Evolutionary conservation across 2,797 vertebrate species (phyloP), one percentile per base, ranked within the genome.

Genomic region (Rhodeus uyekii): DNA sequence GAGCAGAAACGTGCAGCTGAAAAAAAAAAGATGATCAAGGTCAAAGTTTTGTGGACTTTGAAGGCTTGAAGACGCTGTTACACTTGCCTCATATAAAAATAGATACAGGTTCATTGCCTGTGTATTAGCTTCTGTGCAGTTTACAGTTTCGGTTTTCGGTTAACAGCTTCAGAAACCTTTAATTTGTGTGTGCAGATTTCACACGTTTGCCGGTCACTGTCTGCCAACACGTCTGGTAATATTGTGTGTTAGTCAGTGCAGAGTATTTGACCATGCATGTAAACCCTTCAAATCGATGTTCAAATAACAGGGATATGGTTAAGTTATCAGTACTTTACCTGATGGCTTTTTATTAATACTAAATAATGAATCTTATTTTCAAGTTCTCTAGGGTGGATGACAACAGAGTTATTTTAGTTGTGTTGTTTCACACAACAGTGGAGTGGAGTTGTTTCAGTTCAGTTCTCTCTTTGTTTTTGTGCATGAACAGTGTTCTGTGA

Each of bases 31-130:
- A 42, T 50, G 32, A 27, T 72, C 53, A 72, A 72, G 78, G 58
- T 74, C 58, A 50, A 74, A 53, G 44, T 36, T 48, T 61, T 73
- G 39, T 72, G 68, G 27, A 63, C 68, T 63, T 73, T 80, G 77
- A 79, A n/a, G 53, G 77, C 64, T 55, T 69, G 53, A 72, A 34
- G 55, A 63, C 19, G n/a, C 14, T 48, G 13, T 61, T 4, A 60
- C 38, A 5, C 12, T 42, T 58, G 50, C 14, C 48, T 69, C 27
- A 53, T 55, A 72, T 80, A 46, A 61, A 48, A 36, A 65, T 63
- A 46, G 73, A 76, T 42, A 22, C 9, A 14, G 10, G 13, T 27
- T 18, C 53, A 22, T 63, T 18, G 13, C 36, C 32, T 19, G 29
- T 72, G 8, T 55, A 72, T 61, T 36, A 32, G 27, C 53, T 69